Percentiles rank a stretch among this genome's conserved stretches.
Conservation (phyloP, 2,797 vertebrate species). For the Halcyon badia region DNA sequence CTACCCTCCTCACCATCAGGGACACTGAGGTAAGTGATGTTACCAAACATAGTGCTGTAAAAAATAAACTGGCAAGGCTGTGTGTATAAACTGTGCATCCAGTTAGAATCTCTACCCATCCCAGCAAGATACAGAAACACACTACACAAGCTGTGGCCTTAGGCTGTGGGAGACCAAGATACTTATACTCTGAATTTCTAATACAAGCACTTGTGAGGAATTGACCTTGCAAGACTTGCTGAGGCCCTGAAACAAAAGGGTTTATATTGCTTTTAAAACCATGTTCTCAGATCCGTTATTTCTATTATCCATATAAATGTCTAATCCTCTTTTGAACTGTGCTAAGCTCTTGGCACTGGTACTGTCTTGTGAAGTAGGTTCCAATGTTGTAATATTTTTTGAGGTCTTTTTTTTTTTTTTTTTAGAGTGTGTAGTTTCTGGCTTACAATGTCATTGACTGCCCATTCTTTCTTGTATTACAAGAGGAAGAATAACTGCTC, state of each 20-base stretch:
- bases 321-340: slow-evolving; percentile 38
- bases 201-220: not conserved
- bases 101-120: not conserved
- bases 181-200: not conserved
- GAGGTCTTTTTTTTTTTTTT: not conserved
- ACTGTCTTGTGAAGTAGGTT: slow-evolving; percentile 23
- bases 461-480: not conserved
- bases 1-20: not conserved
- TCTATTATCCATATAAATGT: slow-evolving; percentile 37
- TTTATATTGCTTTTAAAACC: slow-evolving; percentile 29
- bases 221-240: slow-evolving; percentile 16
- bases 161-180: fast-evolving
- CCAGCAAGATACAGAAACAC: not conserved
- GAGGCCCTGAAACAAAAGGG: not conserved
- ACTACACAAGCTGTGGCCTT: not conserved
- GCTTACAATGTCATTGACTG: not conserved
- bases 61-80: not conserved
- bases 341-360: slow-evolving; percentile 15
- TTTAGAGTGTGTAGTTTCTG: not conserved
- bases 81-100: not conserved
- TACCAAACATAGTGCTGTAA: not conserved
- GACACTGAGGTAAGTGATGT: not conserved
- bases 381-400: not conserved
- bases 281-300: not conserved
- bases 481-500: not conserved